A percentile compares a stretch with the other conserved stretches of the same genome.
Conservation (phyloP, 2,113 vertebrate genomes). For the Harpagus bidentatus region DNA sequence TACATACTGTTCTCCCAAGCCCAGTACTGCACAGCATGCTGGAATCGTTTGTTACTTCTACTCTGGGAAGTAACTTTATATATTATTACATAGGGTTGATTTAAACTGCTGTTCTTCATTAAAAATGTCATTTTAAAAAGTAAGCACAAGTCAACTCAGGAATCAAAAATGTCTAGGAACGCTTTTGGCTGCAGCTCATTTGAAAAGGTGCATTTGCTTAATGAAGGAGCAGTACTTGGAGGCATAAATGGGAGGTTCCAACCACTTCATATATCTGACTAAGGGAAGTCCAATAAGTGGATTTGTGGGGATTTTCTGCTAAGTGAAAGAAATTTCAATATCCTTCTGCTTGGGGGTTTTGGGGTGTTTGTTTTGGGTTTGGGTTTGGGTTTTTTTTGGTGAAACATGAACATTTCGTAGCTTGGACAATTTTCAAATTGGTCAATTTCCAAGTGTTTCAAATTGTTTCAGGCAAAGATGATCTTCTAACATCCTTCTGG, state of each 20-base stretch:
- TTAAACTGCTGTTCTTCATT: neutral
- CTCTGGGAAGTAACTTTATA: neutral
- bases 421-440: neutral
- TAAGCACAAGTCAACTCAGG: neutral
- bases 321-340: neutral
- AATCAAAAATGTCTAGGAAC: neutral
- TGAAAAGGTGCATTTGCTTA: neutral
- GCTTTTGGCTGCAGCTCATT: neutral
- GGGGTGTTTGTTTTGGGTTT: neutral
- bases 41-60: neutral
- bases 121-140: neutral
- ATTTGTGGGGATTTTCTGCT: neutral
- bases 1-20: neutral
- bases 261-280: neutral
- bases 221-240: neutral
- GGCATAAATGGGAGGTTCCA: neutral
- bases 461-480: neutral
- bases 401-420: neutral
- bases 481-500: neutral
- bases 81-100: neutral
- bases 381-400: neutral
- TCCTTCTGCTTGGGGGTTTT: neutral
- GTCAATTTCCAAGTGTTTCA: neutral
- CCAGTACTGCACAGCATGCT: neutral
- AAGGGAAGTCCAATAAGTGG: neutral